These are phyloP conservation scores for Pygmarrhopalites habei DNA, from an alignment of 1,140 invertebrate species.

Conservation along the genomic window DNA sequence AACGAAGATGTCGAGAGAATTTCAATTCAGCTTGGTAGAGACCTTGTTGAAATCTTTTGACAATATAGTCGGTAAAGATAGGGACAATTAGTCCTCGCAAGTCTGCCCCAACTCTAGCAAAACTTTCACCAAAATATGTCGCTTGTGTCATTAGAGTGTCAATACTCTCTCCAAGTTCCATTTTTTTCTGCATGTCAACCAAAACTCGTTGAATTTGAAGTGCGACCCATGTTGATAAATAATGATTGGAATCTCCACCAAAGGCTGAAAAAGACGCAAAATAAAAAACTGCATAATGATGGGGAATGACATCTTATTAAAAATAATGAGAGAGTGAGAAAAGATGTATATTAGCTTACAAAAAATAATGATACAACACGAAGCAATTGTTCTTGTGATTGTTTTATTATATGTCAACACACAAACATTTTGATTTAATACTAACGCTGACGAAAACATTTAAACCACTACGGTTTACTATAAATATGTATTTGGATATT, in stretches of 20 bases:
- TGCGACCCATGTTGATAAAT: constrained; percentile 35
- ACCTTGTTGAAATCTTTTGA: constrained; percentile 26
- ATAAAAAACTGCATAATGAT: too few species aligned
- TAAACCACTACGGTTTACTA: too few species aligned
- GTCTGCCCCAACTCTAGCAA: constrained; percentile 38
- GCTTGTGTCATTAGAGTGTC: constrained; percentile 34
- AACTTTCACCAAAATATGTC: constrained; percentile 39
- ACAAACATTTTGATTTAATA: too few species aligned
- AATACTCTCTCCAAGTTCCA: constrained; percentile 33
- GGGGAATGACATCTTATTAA: too few species aligned
- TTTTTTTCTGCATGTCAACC: constrained; percentile 29
- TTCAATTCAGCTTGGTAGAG: constrained; percentile 33
- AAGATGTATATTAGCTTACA: too few species aligned
- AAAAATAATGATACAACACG: too few species aligned
- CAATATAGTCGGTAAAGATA: constrained; percentile 32
- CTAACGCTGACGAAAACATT: too few species aligned
- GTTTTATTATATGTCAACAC: too few species aligned
- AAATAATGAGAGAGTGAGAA: too few species aligned
- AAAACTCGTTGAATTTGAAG: constrained; percentile 32
- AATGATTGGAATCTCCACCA: constrained; percentile 37
- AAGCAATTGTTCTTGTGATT: too few species aligned
- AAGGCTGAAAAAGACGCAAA: too few species aligned
- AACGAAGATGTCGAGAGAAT: constrained; percentile 33
- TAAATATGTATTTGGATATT: too few species aligned
- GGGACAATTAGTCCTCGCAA: constrained; percentile 31